Evolutionary conservation across 2,797 vertebrate genomes (phyloP).

Genomic region (Paedocypris micromegethes): DNA sequence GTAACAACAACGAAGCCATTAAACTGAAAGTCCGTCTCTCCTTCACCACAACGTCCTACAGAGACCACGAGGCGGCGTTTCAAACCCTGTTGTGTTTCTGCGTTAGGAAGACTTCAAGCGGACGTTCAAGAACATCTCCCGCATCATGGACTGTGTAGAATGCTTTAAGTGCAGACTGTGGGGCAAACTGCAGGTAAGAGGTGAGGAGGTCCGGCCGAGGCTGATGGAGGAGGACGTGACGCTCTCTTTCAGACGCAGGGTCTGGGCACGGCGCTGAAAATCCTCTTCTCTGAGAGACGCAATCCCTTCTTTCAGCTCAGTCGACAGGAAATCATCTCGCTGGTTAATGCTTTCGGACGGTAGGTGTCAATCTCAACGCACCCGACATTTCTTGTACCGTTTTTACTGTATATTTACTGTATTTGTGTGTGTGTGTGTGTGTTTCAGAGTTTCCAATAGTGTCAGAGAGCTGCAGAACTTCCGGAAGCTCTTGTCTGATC

Average conservation of each 20-base stretch:
- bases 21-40: conserved; percentile 77
- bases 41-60: neutral
- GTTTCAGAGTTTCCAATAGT: conserved; percentile 82
- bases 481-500: conserved; percentile 65
- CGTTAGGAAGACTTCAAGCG: conserved; percentile 81
- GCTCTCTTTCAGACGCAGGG: conserved; percentile 79
- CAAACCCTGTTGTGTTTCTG: neutral
- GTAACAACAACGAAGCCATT: conserved; percentile 78
- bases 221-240: neutral
- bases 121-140: conserved; percentile 90
- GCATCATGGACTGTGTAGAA: conserved; percentile 93
- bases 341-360: conserved; percentile 93
- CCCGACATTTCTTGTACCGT: neutral
- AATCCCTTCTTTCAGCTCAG: conserved; percentile 78
- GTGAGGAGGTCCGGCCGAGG: neutral
- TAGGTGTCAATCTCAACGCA: conserved; percentile 40
- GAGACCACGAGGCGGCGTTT: neutral
- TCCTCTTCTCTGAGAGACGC: conserved; percentile 86
- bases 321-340: conserved; percentile 86
- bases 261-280: conserved; percentile 87
- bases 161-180: conserved; percentile 93
- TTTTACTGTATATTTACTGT: neutral
- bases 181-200: conserved; percentile 86
- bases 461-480: conserved; percentile 85
- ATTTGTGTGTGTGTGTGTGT: conserved; percentile 14